phyloP scores from a whole-genome alignment of 2,797 vertebrate genomes.

The Dromococcyx pavoninus region DNA sequence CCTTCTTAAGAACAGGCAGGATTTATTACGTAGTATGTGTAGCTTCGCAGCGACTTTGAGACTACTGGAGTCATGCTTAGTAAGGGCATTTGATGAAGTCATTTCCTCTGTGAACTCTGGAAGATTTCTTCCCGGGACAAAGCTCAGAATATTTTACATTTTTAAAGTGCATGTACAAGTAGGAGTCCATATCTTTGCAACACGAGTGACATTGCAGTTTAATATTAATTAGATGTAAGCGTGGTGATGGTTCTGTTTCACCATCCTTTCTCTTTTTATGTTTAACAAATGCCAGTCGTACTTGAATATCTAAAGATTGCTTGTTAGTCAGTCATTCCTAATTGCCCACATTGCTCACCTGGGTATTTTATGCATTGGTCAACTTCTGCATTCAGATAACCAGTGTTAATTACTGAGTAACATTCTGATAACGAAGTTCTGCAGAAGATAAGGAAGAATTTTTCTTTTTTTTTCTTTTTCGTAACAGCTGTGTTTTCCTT shows the following conservation, averaged over 20 bases:
- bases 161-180: neutral
- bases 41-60: slow-evolving; percentile 43
- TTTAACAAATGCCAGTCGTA: neutral
- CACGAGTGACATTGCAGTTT: neutral
- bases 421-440: neutral
- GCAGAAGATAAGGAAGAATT: neutral
- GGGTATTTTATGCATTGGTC: neutral
- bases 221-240: neutral
- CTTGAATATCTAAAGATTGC: neutral
- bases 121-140: slow-evolving; percentile 4
- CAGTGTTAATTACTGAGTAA: neutral
- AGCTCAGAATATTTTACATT: slow-evolving; percentile 12
- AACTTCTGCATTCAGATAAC: neutral
- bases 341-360: fast-evolving
- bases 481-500: neutral
- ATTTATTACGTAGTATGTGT: neutral
- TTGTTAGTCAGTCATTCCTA: neutral
- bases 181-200: neutral
- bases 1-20: neutral
- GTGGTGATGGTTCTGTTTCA: neutral
- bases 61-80: neutral
- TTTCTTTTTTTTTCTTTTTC: neutral
- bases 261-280: neutral
- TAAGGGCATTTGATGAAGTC: slow-evolving; percentile 49
- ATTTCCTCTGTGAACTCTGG: slow-evolving; percentile 23